phyloP scores from a whole-genome alignment of 2,888 invertebrate genomes.

The Dorcus hopei region DNA sequence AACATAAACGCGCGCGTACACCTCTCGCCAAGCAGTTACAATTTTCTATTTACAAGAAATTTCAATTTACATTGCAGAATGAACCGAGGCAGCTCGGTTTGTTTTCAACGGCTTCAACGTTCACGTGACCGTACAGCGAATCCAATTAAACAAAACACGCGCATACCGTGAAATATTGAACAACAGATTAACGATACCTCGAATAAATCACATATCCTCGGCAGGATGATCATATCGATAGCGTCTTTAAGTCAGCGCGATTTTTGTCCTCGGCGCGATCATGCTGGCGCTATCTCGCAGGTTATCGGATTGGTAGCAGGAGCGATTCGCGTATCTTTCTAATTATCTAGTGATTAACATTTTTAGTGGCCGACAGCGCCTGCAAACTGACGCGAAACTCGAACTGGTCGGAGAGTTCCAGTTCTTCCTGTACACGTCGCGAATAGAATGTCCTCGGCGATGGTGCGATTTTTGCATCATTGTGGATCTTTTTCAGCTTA shows the following conservation, averaged over 20 bases:
- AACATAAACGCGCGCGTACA: no score
- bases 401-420: conserved; percentile 2
- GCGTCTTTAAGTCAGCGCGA: not conserved
- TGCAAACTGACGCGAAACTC: conserved; percentile 7
- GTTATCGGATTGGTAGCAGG: not conserved
- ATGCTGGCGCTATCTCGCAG: not conserved
- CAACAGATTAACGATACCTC: not conserved
- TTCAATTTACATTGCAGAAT: no score
- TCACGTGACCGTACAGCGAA: not conserved
- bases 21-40: no score
- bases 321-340: not conserved
- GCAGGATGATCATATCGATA: not conserved
- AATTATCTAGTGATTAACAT: conserved; percentile 3
- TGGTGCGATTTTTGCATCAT: not conserved
- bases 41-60: no score
- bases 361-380: not conserved
- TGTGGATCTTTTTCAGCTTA: not conserved
- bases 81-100: no score
- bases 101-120: not conserved
- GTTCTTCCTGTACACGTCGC: not conserved
- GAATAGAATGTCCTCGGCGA: not conserved
- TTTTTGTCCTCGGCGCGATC: not conserved
- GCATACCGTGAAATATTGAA: not conserved
- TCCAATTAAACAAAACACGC: not conserved
- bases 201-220: not conserved